A percentile compares a stretch with the other conserved stretches of the same genome.
phyloP scores from a whole-genome alignment of 2,888 invertebrate genomes.

The Schizotus pectinicornis region DNA sequence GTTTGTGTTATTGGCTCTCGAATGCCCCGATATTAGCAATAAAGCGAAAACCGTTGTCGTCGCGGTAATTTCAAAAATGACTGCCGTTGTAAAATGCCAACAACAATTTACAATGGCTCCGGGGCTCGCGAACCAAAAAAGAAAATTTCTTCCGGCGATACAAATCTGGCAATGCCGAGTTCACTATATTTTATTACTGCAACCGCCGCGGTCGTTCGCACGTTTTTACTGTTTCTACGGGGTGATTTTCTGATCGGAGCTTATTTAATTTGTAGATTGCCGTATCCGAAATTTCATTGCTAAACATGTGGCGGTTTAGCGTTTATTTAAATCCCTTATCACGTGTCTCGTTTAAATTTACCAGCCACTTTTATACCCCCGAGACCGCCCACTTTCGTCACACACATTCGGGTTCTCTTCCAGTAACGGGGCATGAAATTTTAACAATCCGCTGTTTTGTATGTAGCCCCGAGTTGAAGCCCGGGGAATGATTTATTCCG shows the following conservation, averaged over 20 bases:
- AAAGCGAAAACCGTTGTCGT: not conserved
- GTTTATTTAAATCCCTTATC: constrained; percentile 24
- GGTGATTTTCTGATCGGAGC: not conserved
- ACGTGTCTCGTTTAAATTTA: constrained; percentile 27
- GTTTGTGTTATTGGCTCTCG: constrained; percentile 15
- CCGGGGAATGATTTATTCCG: constrained; percentile 9
- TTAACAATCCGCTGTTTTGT: constrained; percentile 13
- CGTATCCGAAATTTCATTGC: constrained; percentile 6
- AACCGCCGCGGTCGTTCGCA: not conserved
- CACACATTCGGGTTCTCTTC: constrained; percentile 18
- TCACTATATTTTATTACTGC: too few species aligned
- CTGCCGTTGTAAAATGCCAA: too few species aligned
- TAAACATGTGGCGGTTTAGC: constrained; percentile 13
- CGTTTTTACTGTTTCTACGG: not conserved
- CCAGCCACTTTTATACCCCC: constrained; percentile 23
- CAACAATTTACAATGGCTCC: too few species aligned
- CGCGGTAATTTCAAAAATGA: too few species aligned
- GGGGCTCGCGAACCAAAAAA: too few species aligned
- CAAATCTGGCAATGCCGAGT: too few species aligned
- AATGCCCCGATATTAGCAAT: constrained; percentile 19
- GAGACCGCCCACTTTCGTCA: constrained; percentile 25
- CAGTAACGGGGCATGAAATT: constrained; percentile 22
- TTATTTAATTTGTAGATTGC: constrained; percentile 10
- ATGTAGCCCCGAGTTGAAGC: not conserved
- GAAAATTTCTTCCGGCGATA: too few species aligned